These are phyloP conservation scores for Physella acuta DNA, from an alignment of 1,140 invertebrate species.

Conservation along the genomic window DNA sequence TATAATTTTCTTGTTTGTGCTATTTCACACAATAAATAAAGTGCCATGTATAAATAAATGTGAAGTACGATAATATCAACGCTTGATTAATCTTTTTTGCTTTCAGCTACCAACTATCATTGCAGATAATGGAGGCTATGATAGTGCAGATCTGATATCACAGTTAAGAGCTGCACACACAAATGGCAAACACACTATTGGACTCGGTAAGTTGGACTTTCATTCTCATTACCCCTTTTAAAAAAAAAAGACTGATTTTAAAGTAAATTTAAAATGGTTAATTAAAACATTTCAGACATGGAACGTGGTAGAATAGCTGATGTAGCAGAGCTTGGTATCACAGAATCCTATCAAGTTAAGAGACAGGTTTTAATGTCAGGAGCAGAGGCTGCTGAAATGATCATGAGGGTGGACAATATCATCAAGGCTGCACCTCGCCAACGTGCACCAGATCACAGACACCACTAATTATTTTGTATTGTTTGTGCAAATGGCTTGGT, in stretches of 20 bases:
- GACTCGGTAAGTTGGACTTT: slow-evolving; percentile 70
- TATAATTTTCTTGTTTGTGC: too few relatives aligned
- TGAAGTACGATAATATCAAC: too few relatives aligned
- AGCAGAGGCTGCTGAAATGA: slow-evolving; percentile 98
- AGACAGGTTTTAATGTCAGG: slow-evolving; percentile 91
- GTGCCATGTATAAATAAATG: too few relatives aligned
- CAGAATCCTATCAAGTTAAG: slow-evolving; percentile 96
- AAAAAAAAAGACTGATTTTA: background rate
- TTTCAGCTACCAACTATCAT: slow-evolving; percentile 87
- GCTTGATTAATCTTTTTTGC: too few relatives aligned
- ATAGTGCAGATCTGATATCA: slow-evolving; percentile 91
- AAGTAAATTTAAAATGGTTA: background rate
- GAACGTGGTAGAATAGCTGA: slow-evolving; percentile 79
- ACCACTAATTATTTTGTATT: slow-evolving; percentile 33
- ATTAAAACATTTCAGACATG: slow-evolving; percentile 70
- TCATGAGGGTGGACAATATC: slow-evolving; percentile 96
- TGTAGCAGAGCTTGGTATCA: slow-evolving; percentile 88
- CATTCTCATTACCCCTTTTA: background rate
- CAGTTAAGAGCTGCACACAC: slow-evolving; percentile 87
- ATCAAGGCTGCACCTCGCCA: slow-evolving; percentile 91
- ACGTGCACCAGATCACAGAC: slow-evolving; percentile 77
- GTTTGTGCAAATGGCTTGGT: too few relatives aligned
- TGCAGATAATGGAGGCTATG: slow-evolving; percentile 97
- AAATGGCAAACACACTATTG: slow-evolving; percentile 74
- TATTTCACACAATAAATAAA: too few relatives aligned